A percentile compares a stretch with the other conserved stretches of the same genome.
Evolutionary conservation across 2,113 vertebrate genomes (phyloP).

Genomic region (Mesitornis unicolor): DNA sequence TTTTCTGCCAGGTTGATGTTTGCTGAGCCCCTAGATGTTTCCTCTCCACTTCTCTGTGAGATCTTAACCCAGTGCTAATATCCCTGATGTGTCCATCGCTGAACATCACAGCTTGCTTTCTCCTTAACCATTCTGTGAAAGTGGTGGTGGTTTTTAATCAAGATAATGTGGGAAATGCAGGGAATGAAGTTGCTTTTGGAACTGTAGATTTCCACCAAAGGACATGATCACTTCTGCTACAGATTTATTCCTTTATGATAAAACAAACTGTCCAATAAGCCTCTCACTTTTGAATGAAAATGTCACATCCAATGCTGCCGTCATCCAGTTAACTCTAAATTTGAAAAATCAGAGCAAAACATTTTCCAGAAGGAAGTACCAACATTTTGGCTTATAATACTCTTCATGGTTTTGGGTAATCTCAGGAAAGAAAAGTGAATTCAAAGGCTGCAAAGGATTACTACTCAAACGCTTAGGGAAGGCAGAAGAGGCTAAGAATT

Average conservation of each 20-base stretch:
- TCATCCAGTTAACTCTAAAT: background rate
- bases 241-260: background rate
- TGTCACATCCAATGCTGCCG: background rate
- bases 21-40: background rate
- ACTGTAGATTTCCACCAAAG: background rate
- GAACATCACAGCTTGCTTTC: background rate
- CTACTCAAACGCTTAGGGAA: background rate
- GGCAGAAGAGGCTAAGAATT: background rate
- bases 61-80: background rate
- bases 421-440: background rate
- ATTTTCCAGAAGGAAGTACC: background rate
- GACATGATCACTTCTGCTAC: fast-evolving
- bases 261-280: background rate
- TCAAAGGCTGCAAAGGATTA: background rate
- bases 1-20: background rate
- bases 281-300: background rate
- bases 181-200: background rate
- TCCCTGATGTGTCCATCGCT: background rate
- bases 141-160: background rate
- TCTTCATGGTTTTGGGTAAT: background rate
- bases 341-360: background rate
- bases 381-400: background rate
- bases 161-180: background rate
- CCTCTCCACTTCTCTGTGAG: background rate
- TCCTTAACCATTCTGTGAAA: background rate